Evolutionary conservation across 2,888 invertebrate species (phyloP).

Genomic region (Amitus sp.): DNA sequence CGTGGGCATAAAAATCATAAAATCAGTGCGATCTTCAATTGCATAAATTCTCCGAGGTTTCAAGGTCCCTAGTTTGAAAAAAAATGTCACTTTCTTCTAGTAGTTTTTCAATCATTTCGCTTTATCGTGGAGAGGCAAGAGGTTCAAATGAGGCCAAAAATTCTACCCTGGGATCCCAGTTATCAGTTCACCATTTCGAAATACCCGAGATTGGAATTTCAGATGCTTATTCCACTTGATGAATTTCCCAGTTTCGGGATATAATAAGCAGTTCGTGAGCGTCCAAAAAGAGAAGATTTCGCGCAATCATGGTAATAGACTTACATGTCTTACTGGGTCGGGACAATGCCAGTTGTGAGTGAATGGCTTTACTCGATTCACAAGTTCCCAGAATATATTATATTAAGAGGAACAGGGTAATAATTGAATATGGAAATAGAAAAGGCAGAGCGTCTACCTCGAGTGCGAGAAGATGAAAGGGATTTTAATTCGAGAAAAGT

Average conservation of each 20-base stretch:
- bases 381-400: slow-evolving; percentile 17
- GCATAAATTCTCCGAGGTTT: too few species aligned
- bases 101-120: too few species aligned
- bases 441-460: slow-evolving; percentile 3
- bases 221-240: neutral
- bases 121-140: too few species aligned
- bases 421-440: slow-evolving; percentile 17
- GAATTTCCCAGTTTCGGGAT: neutral
- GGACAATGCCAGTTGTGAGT: slow-evolving; percentile 10
- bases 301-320: slow-evolving; percentile 4
- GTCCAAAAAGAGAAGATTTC: neutral
- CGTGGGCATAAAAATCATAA: too few species aligned
- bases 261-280: neutral
- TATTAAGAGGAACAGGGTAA: slow-evolving; percentile 14
- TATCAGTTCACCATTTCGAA: too few species aligned
- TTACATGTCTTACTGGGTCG: neutral
- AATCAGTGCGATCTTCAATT: too few species aligned
- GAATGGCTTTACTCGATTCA: slow-evolving; percentile 9
- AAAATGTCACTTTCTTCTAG: too few species aligned
- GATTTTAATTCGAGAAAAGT: slow-evolving; percentile 58
- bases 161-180: too few species aligned
- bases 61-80: too few species aligned
- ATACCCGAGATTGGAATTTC: too few species aligned
- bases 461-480: slow-evolving; percentile 14
- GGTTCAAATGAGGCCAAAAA: too few species aligned